Conservation (phyloP, 2,113 vertebrate species). For the Capreolus pygargus region DNA sequence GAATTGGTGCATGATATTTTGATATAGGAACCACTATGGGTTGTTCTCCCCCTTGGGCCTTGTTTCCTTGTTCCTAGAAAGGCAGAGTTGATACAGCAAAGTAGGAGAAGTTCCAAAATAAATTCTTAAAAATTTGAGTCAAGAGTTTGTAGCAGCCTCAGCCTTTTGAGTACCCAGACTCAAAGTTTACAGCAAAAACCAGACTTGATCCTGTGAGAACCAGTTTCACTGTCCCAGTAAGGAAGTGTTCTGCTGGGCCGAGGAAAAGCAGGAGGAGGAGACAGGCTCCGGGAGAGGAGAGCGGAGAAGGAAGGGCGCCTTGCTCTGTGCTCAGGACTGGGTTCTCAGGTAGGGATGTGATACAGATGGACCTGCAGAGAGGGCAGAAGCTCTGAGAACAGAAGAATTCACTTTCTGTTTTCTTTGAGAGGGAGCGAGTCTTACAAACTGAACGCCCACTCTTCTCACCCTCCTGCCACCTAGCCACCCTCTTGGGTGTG, state of each 20-base stretch:
- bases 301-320: not conserved
- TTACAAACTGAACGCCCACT: not conserved
- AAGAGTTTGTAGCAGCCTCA: not conserved
- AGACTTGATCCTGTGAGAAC: not conserved
- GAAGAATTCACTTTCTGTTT: not conserved
- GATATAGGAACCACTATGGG: not conserved
- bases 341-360: not conserved
- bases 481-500: not conserved
- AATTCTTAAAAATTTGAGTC: not conserved
- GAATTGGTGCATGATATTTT: not conserved
- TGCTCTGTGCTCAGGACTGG: not conserved
- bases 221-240: not conserved
- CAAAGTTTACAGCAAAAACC: not conserved
- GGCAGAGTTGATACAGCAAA: not conserved
- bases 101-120: not conserved
- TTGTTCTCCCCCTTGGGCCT: not conserved
- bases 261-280: not conserved
- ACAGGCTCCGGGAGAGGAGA: not conserved
- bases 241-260: rapidly evolving
- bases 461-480: too few species aligned
- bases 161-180: not conserved
- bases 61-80: not conserved
- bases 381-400: not conserved
- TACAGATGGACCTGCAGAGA: not conserved
- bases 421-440: not conserved